These are phyloP conservation scores for Sapayoa aenigma DNA, from an alignment of 2,113 vertebrate genomes.

Conservation along the genomic window DNA sequence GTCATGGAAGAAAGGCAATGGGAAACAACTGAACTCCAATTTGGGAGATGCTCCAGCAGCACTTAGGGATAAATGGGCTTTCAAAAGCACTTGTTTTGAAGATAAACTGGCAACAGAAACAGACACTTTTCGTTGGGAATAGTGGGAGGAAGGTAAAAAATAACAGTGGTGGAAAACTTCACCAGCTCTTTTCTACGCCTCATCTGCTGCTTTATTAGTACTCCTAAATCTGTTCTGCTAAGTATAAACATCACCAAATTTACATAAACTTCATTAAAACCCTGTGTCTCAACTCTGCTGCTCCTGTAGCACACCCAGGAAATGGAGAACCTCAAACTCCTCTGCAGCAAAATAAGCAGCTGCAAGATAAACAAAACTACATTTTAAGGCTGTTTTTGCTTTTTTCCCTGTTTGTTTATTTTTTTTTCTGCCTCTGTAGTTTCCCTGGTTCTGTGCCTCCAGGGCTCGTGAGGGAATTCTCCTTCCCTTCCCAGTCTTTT, in stretches of 20 bases:
- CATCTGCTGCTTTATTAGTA: slow-evolving; percentile 63
- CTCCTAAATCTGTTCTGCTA: slow-evolving; percentile 62
- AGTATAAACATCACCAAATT: slow-evolving; percentile 60
- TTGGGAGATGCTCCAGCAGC: neutral
- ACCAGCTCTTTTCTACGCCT: slow-evolving; percentile 57
- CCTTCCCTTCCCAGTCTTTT: neutral
- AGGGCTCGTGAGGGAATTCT: neutral
- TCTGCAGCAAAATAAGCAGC: neutral
- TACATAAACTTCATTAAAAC: slow-evolving; percentile 67
- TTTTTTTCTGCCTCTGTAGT: neutral
- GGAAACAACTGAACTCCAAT: neutral
- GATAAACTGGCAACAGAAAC: slow-evolving; percentile 30
- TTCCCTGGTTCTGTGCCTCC: neutral
- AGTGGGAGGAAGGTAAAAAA: slow-evolving; percentile 64
- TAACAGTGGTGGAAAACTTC: slow-evolving; percentile 36
- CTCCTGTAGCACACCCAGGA: slow-evolving; percentile 25
- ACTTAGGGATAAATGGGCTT: neutral
- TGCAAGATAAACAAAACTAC: neutral
- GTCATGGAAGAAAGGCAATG: neutral
- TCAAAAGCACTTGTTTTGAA: slow-evolving; percentile 7
- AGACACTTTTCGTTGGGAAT: neutral
- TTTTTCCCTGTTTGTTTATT: neutral
- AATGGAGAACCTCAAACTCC: slow-evolving; percentile 19
- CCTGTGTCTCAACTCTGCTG: slow-evolving; percentile 24
- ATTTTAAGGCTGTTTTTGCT: neutral